These are phyloP conservation scores for Neotoxoptera formosana DNA, from an alignment of 1,140 invertebrate species.

Conservation along the genomic window DNA sequence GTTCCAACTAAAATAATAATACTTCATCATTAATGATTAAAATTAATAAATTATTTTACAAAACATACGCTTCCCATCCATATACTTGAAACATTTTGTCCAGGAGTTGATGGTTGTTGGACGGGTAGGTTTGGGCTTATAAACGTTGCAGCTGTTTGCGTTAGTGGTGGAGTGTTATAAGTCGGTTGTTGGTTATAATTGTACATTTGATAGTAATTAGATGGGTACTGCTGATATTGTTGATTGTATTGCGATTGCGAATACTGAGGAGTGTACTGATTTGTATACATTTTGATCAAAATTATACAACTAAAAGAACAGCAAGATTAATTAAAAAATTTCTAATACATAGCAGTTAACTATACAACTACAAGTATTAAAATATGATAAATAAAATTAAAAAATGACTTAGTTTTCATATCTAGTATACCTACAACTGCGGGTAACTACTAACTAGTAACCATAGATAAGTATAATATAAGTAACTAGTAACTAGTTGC, in stretches of 20 bases:
- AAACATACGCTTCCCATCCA: slow-evolving; percentile 51
- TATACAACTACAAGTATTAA: too few relatives aligned
- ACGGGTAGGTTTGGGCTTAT: neutral
- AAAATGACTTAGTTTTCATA: too few relatives aligned
- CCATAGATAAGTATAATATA: too few relatives aligned
- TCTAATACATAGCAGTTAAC: too few relatives aligned
- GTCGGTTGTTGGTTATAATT: slow-evolving; percentile 33
- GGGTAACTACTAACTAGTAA: too few relatives aligned
- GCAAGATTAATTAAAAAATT: too few relatives aligned
- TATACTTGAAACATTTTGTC: slow-evolving; percentile 10
- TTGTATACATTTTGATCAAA: slow-evolving; percentile 50
- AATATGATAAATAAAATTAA: too few relatives aligned
- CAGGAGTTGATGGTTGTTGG: neutral
- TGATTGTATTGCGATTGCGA: slow-evolving; percentile 46
- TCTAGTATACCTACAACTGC: too few relatives aligned
- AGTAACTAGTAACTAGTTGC: too few relatives aligned
- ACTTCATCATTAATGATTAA: neutral
- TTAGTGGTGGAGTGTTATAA: neutral
- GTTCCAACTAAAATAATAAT: slow-evolving; percentile 74
- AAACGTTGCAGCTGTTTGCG: neutral
- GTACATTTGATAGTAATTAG: slow-evolving; percentile 46
- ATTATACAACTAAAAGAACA: too few relatives aligned
- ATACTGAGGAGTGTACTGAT: slow-evolving; percentile 45
- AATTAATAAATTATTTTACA: neutral
- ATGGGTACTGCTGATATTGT: slow-evolving; percentile 43